Evolutionary conservation across 2,113 vertebrate species (phyloP).

Genomic region (Saccopteryx bilineata): DNA sequence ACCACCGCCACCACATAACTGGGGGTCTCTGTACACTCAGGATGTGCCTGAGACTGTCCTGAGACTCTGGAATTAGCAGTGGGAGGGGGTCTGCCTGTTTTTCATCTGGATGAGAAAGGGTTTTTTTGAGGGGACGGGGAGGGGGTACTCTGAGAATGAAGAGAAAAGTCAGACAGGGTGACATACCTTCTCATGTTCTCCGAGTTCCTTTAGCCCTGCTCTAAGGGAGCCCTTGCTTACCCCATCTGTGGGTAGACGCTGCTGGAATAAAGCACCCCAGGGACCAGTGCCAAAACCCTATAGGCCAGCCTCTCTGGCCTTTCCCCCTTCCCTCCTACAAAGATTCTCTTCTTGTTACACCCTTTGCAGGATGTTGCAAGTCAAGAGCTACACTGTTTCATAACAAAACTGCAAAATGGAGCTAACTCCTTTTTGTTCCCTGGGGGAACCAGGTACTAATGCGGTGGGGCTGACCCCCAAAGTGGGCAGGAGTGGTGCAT

Average conservation of each 20-base stretch:
- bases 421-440: not conserved
- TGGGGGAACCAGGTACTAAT: not conserved
- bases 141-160: not conserved
- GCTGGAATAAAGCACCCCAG: not conserved
- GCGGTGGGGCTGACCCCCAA: not conserved
- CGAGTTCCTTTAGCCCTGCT: not conserved
- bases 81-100: not conserved
- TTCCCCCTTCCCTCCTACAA: not conserved
- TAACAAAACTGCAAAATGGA: not conserved
- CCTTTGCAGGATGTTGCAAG: conserved; percentile 38
- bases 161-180: not conserved
- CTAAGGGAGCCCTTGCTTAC: conserved; percentile 19
- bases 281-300: not conserved
- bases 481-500: not conserved
- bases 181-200: not conserved
- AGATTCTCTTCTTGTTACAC: not conserved
- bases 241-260: not conserved
- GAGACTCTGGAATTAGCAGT: not conserved
- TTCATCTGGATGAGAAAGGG: not conserved
- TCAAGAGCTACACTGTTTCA: not conserved
- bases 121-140: not conserved
- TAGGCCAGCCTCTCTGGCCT: not conserved
- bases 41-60: not conserved
- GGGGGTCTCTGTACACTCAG: not conserved
- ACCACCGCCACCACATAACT: not conserved